phyloP scores from a whole-genome alignment of 2,888 invertebrate genomes.

The Drosophila borborema region DNA sequence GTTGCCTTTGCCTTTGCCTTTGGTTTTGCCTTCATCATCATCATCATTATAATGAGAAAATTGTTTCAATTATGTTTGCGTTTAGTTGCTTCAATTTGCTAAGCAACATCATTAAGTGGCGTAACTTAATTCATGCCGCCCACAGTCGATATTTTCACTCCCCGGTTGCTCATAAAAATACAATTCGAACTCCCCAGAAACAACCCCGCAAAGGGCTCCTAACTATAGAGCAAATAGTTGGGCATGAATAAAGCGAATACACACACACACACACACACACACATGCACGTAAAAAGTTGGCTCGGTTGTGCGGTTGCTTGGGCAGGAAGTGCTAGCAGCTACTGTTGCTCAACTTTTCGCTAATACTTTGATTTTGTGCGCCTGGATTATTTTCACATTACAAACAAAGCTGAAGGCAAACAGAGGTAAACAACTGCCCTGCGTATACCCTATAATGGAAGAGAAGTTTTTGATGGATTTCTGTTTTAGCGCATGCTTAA shows the following conservation, averaged over 20 bases:
- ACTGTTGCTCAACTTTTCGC: conserved; percentile 40
- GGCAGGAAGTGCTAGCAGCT: conserved; percentile 51
- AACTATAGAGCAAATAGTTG: conserved; percentile 49
- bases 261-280: conserved; percentile 31
- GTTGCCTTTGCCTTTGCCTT: conserved; percentile 26
- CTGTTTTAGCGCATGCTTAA: conserved; percentile 40
- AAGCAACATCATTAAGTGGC: conserved; percentile 80
- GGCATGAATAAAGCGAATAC: conserved; percentile 63
- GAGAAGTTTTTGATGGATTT: conserved; percentile 10
- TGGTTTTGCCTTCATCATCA: conserved; percentile 39
- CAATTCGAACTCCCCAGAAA: conserved; percentile 53
- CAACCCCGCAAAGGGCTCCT: conserved; percentile 36
- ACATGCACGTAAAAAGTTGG: conserved; percentile 25
- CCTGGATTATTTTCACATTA: conserved; percentile 77
- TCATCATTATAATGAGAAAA: conserved; percentile 79
- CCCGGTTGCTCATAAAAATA: conserved; percentile 65
- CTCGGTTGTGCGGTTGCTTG: conserved; percentile 28
- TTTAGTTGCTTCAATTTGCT: conserved; percentile 81
- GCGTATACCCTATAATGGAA: conserved; percentile 4
- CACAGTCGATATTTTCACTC: conserved; percentile 27
- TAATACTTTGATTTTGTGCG: conserved; percentile 74
- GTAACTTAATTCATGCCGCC: conserved; percentile 63
- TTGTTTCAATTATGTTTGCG: conserved; percentile 81
- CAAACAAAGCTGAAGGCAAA: conserved; percentile 61
- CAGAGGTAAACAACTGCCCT: conserved; percentile 37